Base-by-base conservation (phyloP, 1,140 invertebrate genomes). In the Trissolcus basalis region DNA sequence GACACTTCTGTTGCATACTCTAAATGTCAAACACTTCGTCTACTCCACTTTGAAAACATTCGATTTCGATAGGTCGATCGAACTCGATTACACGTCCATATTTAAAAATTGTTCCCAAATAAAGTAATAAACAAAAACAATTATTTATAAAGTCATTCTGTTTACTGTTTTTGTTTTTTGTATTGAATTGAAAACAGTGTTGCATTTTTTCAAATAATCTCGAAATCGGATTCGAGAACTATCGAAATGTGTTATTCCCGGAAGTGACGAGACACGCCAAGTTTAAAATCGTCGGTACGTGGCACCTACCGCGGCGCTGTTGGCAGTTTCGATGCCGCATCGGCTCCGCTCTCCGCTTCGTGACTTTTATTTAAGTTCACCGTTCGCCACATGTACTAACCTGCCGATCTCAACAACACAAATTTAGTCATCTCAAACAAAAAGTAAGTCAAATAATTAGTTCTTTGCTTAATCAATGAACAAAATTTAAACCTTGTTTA, bases 281-380 rank as follows among this genome's bases (percentile, higher is more conserved):
- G 53, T 74, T 79, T 81, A 83, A 27, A 27, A 27, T 27, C 19
- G 19, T 27, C 19, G 19, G 19, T 27, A 88, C 86, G 86, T 87
- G 86, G 86, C 86, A 88, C 41, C 41, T 45, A 54, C 78, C 60
- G 64, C 49, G 63, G 78, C 79, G 79, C 79, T 80, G 77, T 85
- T 85, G 83, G 81, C 80, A 83, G 49, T 79, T 81, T 74, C 84
- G 80, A 81, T 82, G 63, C 16, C 45, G 47, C 12, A 9, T 4
- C 12, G 11, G 43, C 33, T 72, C 49, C 11, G 53, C 43, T 19
- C 33, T 72, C 49, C 11, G 53, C 43, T 16, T 51, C 14, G 32
- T 11, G 35, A 68, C 55, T 53, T 45, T 56, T 53, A 59, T 47
- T 44, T 35, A 16, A 44, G 27, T 47, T 61, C 32, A 6, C 11